Conservation (phyloP, 2,113 vertebrate species). For the Nanger granti region DNA sequence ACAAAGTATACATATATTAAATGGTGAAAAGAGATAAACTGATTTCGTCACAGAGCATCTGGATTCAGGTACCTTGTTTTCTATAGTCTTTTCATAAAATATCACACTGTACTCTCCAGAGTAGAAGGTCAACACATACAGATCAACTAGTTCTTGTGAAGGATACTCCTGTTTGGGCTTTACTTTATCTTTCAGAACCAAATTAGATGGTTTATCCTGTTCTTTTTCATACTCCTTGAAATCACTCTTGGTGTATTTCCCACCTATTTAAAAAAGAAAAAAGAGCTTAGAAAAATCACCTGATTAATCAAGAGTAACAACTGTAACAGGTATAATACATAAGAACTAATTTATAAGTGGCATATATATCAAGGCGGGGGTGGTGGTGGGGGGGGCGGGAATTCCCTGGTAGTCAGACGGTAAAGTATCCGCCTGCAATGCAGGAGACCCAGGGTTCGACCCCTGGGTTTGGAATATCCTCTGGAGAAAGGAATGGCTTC, state of each 20-base stretch:
- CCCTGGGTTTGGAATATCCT: background rate
- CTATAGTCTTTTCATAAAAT: background rate
- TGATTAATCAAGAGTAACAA: background rate
- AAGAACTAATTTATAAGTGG: background rate
- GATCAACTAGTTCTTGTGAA: conserved; percentile 59
- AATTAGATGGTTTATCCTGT: conserved; percentile 82
- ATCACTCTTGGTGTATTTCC: conserved; percentile 93
- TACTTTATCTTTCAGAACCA: conserved; percentile 91
- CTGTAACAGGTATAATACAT: background rate
- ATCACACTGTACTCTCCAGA: background rate
- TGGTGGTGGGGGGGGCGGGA: accelerated
- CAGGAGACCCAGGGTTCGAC: background rate
- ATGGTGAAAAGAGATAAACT: background rate
- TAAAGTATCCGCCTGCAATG: background rate
- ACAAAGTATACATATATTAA: background rate
- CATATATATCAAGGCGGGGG: background rate
- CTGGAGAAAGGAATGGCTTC: background rate
- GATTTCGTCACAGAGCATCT: background rate
- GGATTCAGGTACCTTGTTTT: background rate
- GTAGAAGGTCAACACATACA: background rate
- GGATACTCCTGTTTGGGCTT: conserved; percentile 97
- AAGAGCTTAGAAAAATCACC: background rate
- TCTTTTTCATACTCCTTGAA: conserved; percentile 96
- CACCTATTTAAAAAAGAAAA: conserved; percentile 79
- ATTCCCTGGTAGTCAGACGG: background rate